Evolutionary conservation across 2,797 vertebrate species (phyloP), one percentile per base, ranked within the genome.

Genomic region (Rhincodon typus): DNA sequence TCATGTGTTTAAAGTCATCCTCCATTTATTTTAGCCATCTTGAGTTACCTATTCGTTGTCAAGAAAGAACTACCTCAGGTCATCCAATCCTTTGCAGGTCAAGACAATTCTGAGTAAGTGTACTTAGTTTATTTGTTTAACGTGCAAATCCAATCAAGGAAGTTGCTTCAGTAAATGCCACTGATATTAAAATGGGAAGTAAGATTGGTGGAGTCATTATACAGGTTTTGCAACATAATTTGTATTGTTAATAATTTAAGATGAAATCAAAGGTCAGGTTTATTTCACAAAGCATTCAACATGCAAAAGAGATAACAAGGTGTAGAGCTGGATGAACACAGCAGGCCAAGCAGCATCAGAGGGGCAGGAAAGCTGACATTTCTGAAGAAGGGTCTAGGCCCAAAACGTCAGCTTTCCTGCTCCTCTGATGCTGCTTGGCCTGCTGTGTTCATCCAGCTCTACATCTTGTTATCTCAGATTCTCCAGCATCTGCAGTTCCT

Each of bases 11-110:
- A 74, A 96, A 94, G 34, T 67, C n/a, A 96, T 94, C 88, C 94
- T 96, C 96, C 91, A 97, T 97, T 96, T 96, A 96, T 96, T 77
- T 79, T 96, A 98, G 98, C 98, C 94, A 98, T 98, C 97, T 96
- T 98, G 96, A 98, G 97, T 96, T 98, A 98, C 96, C 97, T 98
- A 96, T 98, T 98, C 97, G 98, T 98, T 96, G 97, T 98, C 8
- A 98, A 98, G 97, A 98, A 97, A 96, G 98, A 98, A 96, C 97
- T 98, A 57, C 98, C 98, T 87, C 97, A 97, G 88, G 98, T 98
- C 96, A 97, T 98, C 96, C 97, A 97, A 57, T 98, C 97, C 96
- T 97, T 98, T n/a, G 97, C 97, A 96, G 97, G 97, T 96, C 97
- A 97, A 84, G 97, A 97, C 95, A 0, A 34, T 2, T 97, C 97